A percentile compares a stretch with the other conserved stretches of the same genome.
Conservation (phyloP, 2,113 vertebrate species). For the Pteropus alecto region DNA sequence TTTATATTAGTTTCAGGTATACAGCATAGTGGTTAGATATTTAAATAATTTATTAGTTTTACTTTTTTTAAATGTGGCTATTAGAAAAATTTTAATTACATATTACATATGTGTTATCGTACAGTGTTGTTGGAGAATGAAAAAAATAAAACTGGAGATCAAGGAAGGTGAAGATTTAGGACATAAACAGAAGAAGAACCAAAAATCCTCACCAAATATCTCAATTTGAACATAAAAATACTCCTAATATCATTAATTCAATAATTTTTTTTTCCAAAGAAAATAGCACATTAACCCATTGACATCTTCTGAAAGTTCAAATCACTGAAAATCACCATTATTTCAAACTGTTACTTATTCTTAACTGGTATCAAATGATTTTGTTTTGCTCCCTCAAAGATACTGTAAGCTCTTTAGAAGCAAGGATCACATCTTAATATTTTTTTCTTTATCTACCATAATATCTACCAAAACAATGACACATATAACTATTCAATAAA, state of each 20-base stretch:
- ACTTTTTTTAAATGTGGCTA: not conserved
- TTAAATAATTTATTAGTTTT: no score
- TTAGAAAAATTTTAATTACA: not conserved
- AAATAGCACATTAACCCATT: not conserved
- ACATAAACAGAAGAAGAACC: not conserved
- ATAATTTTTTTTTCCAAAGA: not conserved
- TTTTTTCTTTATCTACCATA: not conserved
- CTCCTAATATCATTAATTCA: not conserved
- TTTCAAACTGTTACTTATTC: not conserved
- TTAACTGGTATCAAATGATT: not conserved
- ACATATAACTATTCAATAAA: not conserved
- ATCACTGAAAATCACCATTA: not conserved
- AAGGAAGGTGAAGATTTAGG: not conserved
- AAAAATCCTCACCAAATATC: not conserved
- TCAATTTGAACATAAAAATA: not conserved
- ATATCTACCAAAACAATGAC: not conserved
- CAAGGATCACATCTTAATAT: not conserved
- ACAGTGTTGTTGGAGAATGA: not conserved
- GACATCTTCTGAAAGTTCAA: not conserved
- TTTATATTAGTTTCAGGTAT: no score
- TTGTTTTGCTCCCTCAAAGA: not conserved
- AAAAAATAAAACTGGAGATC: not conserved
- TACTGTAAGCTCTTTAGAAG: not conserved
- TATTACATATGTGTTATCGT: not conserved
- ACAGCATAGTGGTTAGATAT: no score